Conservation (phyloP, 2,113 vertebrate genomes). For the Odobenus rosmarus region DNA sequence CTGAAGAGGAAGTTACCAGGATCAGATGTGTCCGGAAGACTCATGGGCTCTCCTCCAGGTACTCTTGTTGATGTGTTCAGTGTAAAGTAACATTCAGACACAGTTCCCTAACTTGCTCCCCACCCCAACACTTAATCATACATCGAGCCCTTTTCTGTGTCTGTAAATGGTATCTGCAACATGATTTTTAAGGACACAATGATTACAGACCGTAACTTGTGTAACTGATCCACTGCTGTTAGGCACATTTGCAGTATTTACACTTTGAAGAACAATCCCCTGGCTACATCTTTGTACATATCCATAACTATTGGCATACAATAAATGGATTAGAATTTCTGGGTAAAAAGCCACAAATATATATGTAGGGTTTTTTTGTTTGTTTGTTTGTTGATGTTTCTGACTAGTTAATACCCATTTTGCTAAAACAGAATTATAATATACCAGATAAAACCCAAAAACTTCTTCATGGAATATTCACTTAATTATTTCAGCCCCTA, state of each 20-base stretch:
- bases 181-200: neutral
- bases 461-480: neutral
- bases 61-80: conserved; percentile 60
- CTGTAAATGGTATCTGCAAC: neutral
- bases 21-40: conserved; percentile 96
- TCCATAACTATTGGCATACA: neutral
- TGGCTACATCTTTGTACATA: neutral
- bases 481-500: neutral
- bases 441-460: neutral
- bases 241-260: neutral
- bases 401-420: neutral
- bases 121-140: neutral
- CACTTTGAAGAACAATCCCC: neutral
- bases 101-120: neutral
- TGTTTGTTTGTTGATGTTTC: neutral
- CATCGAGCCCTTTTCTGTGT: neutral
- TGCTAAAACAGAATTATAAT: neutral
- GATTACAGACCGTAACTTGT: neutral
- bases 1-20: conserved; percentile 98
- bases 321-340: neutral
- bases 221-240: neutral
- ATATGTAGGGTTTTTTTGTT: neutral
- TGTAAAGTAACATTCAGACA: neutral
- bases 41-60: conserved; percentile 98
- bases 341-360: neutral